Evolutionary conservation across 2,113 vertebrate species (phyloP), one percentile per base, ranked within the genome.

Genomic region (Cardinalis cardinalis): DNA sequence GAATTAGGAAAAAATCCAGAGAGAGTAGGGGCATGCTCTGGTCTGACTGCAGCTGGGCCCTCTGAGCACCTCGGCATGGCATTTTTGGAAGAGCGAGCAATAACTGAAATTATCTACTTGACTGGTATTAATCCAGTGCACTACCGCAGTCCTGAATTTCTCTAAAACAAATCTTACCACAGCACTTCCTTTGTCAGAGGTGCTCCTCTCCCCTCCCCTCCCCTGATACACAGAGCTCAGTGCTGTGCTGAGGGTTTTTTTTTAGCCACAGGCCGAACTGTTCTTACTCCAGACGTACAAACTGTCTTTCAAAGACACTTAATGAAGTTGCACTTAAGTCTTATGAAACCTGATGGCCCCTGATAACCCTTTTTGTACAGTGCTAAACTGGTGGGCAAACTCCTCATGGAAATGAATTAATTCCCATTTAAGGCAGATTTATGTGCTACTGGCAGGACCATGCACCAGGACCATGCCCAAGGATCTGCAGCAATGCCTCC

Each of bases 401-500:
- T 71, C 40, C 15, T 34, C 31, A 2, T 0, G 2, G 31, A 21
- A 40, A 55, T 17, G 8, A 69, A 40, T 14, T 43, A 10, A 76
- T 32, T 72, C 23, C 58, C 52, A 29, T 40, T 6, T 34, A 65
- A 40, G 38, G 25, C 34, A 49, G 29, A 36, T 81, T 51, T 55
- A 6, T 38, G 44, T 43, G 60, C 28, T 53, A 34, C 61, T 55
- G 48, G 41, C 40, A 71, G n/a, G 38, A 26, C 25, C 40, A 6
- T 2, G 12, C 40, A 11, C 41, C 0, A 0, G 12, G 36, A 11
- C 41, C 0, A 0, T 1, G 12, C 51, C 20, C 0, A 3, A 49
- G 79, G 60, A 66, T 61, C 23, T 28, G 23, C 4, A 36, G 44
- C 0, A 0, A 26, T 7, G 32, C 36, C 53, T 38, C 0, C 0